A percentile compares a stretch with the other conserved stretches of the same genome.
Conservation (phyloP, 92 coral and sea anemone genomes). For the Umimayanthus kanabou region DNA sequence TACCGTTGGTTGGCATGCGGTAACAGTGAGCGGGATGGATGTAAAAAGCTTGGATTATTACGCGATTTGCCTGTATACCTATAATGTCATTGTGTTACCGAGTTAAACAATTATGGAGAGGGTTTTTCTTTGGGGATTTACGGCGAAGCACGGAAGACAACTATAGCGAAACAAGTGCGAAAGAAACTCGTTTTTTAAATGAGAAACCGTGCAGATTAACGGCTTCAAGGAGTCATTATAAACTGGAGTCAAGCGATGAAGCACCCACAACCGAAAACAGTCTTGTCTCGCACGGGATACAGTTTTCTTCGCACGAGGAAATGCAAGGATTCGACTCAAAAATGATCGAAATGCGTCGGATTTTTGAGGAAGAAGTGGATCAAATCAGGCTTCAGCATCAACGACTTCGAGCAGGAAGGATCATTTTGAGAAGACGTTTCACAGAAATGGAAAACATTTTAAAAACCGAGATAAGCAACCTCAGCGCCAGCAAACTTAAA, state of each 20-base stretch:
- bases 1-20: neutral
- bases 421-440: conserved; percentile 60
- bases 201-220: conserved; percentile 8
- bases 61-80: neutral
- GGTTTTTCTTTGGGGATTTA: conserved; percentile 47
- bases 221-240: neutral
- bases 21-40: conserved; percentile 7
- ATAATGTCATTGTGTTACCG: conserved; percentile 86
- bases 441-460: conserved; percentile 82
- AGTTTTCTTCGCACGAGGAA: conserved; percentile 70
- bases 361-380: conserved; percentile 78
- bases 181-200: conserved; percentile 30
- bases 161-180: conserved; percentile 28
- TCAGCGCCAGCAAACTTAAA: conserved; percentile 52
- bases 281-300: conserved; percentile 74
- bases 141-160: conserved; percentile 18
- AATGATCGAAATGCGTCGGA: conserved; percentile 78
- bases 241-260: conserved; percentile 4
- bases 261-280: conserved; percentile 10
- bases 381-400: conserved; percentile 84
- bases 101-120: conserved; percentile 64
- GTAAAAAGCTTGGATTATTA: neutral
- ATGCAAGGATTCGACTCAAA: conserved; percentile 76
- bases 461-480: conserved; percentile 57
- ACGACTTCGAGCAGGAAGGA: conserved; percentile 70